Evolutionary conservation across 2,888 invertebrate species (phyloP).

Genomic region (Chromoteleia sp.): DNA sequence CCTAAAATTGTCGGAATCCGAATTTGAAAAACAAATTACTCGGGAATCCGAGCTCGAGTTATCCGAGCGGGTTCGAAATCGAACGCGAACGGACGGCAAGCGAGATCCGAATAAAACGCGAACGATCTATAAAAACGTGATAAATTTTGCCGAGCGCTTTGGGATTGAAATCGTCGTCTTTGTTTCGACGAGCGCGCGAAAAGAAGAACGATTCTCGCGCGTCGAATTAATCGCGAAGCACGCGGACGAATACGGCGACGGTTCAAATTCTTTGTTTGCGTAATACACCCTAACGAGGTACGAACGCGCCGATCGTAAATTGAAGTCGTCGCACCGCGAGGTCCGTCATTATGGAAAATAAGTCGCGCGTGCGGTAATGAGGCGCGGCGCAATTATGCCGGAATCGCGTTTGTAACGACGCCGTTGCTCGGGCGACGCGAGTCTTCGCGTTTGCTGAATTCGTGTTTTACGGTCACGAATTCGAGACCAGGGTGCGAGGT

Average conservation of each 20-base stretch:
- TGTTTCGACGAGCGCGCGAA: too few species aligned
- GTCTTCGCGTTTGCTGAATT: constrained; percentile 44
- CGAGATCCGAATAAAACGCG: too few species aligned
- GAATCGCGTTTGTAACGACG: constrained; percentile 49
- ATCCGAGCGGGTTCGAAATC: too few species aligned
- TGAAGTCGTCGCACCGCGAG: constrained; percentile 47
- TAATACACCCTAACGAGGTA: constrained; percentile 47
- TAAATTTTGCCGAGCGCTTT: too few species aligned
- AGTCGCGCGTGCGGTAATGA: constrained; percentile 53
- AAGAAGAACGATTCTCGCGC: constrained; percentile 2
- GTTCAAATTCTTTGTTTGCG: constrained; percentile 37
- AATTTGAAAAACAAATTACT: too few species aligned
- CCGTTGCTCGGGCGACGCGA: constrained; percentile 20
- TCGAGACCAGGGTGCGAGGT: neutral
- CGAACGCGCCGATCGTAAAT: constrained; percentile 50
- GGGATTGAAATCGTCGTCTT: too few species aligned
- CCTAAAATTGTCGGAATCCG: too few species aligned
- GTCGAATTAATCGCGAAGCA: constrained; percentile 34
- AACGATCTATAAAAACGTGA: too few species aligned
- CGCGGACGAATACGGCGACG: constrained; percentile 20
- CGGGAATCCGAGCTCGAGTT: too few species aligned
- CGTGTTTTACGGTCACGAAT: constrained; percentile 43
- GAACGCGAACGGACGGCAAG: too few species aligned
- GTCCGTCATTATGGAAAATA: constrained; percentile 57
- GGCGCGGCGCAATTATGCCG: constrained; percentile 53